Base-by-base conservation (phyloP, 2,888 invertebrate species). In the Drosophila macrospina region DNA sequence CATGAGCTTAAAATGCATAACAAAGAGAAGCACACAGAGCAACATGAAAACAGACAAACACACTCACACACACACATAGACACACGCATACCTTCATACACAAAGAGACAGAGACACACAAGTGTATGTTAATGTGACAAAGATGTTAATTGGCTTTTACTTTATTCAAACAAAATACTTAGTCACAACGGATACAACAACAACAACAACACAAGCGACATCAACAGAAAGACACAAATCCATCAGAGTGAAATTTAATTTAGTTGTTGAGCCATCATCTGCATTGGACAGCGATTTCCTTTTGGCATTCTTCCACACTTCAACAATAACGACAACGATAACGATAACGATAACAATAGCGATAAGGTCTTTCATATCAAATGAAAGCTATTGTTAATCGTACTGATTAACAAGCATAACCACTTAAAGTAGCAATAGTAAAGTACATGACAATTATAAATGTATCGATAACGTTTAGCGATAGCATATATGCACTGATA, bases 61-160 rank as follows among this genome's bases (percentile, higher is more conserved):
- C 5, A 13, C 42, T 11, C 13, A 37, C n/a, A 37, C 8, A 37
- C 37, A 24, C 15, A 20, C 15, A 37, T 13, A 5, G 5, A 20
- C 10, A 47, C 7, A 15, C 5, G 10, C 42, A 15, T n/a, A n/a
- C n/a, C n/a, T n/a, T n/a, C n/a, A n/a, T n/a, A n/a, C 13, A 37
- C 16, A 37, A 5, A 37, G 37, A 24, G 24, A 20, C 15, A 37
- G 16, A 5, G 5, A 47, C 8, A 52, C 3, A 39, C 32, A 16
- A 44, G 62, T 60, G 55, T 68, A 70, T 82, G 88, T 66, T 78
- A 87, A 87, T 87, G 78, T 62, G 88, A 85, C 85, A 85, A 80
- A 78, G 86, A 86, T 85, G 85, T 85, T 85, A 87, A 85, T 87
- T 87, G 88, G 88, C 85, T 85, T 85, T 85, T 85, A 85, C 85